Percentiles rank a stretch among this genome's conserved stretches.
phyloP scores from a whole-genome alignment of 2,113 vertebrate genomes.

The Mesitornis unicolor region DNA sequence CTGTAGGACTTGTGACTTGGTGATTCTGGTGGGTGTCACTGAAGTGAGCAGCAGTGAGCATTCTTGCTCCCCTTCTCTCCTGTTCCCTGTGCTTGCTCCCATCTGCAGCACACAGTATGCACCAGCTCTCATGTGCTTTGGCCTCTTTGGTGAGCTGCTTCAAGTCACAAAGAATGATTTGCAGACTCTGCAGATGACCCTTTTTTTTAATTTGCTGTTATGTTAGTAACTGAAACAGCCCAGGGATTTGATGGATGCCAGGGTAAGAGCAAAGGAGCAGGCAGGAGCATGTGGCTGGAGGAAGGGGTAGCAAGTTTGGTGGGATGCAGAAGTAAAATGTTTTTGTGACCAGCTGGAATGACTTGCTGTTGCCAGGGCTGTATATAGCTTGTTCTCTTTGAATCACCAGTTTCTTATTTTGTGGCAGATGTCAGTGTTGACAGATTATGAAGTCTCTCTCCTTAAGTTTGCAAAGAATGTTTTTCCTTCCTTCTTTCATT shows the following conservation, averaged over 20 bases:
- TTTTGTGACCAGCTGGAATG: not conserved
- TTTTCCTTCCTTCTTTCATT: not conserved
- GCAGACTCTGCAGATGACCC: not conserved
- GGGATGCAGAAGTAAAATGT: not conserved
- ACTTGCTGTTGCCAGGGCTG: not conserved
- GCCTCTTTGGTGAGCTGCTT: not conserved
- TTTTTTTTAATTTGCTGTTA: not conserved
- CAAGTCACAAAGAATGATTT: too few relatives aligned
- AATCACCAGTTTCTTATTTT: not conserved
- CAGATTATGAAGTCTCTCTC: not conserved
- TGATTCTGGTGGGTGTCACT: too few relatives aligned
- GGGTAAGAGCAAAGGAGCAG: not conserved
- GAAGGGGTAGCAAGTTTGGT: not conserved
- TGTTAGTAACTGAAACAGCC: not conserved
- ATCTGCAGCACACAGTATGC: accelerated
- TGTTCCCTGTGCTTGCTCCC: not conserved
- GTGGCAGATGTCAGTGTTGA: not conserved
- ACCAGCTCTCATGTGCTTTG: accelerated
- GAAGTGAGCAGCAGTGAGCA: not conserved
- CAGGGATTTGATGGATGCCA: not conserved
- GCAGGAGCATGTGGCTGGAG: not conserved
- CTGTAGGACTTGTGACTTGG: not conserved
- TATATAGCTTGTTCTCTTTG: not conserved
- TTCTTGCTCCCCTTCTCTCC: accelerated
- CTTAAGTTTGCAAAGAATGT: not conserved